Percentiles rank a stretch among this genome's conserved stretches.
Evolutionary conservation across 2,113 vertebrate species (phyloP).

Genomic region (Dinomys branickii): DNA sequence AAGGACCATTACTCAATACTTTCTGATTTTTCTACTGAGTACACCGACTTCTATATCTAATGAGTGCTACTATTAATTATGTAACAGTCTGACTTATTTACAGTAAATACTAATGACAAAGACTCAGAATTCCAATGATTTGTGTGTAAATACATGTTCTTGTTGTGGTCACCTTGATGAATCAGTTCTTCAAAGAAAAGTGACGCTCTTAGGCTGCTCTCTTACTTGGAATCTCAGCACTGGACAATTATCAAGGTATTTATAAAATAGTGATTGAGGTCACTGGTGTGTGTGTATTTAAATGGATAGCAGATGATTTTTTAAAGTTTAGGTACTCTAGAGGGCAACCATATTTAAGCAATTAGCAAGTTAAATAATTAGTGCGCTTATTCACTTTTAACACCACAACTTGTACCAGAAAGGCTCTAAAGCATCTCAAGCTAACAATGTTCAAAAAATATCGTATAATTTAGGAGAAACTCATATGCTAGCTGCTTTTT

Average conservation of each 20-base stretch:
- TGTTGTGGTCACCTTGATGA: background rate
- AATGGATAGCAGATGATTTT: background rate
- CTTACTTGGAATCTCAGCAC: background rate
- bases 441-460: background rate
- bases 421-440: background rate
- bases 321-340: background rate
- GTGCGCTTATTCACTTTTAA: background rate
- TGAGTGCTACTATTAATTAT: background rate
- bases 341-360: background rate
- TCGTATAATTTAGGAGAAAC: background rate
- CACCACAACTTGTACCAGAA: background rate
- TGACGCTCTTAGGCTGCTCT: background rate
- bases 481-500: background rate
- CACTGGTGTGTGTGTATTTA: background rate
- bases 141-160: conserved; percentile 14
- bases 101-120: background rate
- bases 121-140: background rate
- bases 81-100: background rate
- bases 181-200: background rate
- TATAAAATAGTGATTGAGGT: background rate
- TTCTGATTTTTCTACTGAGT: background rate
- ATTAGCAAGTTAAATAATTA: background rate
- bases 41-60: background rate
- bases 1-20: background rate
- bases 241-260: background rate